Evolutionary conservation across 30 jellyfish, hydroid and myxozoan species (phyloP), one percentile per base, ranked within the genome.

Genomic region (Chironex yamaguchii): DNA sequence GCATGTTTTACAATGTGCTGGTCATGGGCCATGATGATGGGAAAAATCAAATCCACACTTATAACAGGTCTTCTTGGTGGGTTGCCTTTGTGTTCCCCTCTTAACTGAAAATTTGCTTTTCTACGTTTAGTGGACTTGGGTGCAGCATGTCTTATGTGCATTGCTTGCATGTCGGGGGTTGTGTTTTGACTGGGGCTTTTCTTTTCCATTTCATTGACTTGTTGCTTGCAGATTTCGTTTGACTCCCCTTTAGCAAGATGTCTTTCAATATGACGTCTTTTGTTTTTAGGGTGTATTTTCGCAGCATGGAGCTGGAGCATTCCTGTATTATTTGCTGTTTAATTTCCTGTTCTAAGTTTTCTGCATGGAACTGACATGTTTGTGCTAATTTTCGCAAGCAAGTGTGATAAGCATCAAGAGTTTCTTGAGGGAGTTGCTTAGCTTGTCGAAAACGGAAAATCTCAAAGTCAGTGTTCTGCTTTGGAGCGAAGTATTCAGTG

Each of bases 41-140:
- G 91, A 84, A 52, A 13, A 80, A 34, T 33, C 84, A 32, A 79
- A 79, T 58, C 90, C 90, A 79, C 90, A 79, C 34, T 79, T 79
- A 42, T 31, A 79, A 34, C 90, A 62, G 35, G 76, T 71, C 6
- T 24, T 63, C 77, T 9, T 4, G 17, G 42, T 14, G 11, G 85
- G 42, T 21, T 35, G 21, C 26, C 29, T 36, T 71, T n/a, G n/a
- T n/a, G n/a, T n/a, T n/a, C n/a, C n/a, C n/a, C n/a, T n/a, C n/a
- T n/a, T n/a, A n/a, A n/a, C n/a, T 34, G 52, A 36, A 36, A 71
- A 13, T 3, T 26, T 69, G 72, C 71, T 29, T 26, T 32, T 69
- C 72, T 12, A 32, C 25, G 34, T 26, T 13, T 64, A 29, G 13
- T 69, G 29, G 71, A 33, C 36, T 22, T 69, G 82, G 3, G 71